These are phyloP conservation scores for Dissostichus mawsoni DNA, from an alignment of 2,113 vertebrate genomes.

Conservation along the genomic window DNA sequence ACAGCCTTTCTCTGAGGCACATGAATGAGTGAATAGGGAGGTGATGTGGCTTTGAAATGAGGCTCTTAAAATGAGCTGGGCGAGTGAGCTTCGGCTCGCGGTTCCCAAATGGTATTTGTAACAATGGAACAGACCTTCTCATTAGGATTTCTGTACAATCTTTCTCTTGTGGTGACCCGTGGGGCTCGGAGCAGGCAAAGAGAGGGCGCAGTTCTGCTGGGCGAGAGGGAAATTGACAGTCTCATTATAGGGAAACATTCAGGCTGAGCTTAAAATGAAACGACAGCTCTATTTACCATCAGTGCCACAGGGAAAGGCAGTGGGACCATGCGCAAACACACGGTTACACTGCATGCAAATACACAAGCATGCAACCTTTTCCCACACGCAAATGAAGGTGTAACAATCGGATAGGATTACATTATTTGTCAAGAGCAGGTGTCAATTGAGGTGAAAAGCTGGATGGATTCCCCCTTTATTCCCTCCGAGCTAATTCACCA, in stretches of 20 bases:
- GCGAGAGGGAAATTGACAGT: conserved; percentile 58
- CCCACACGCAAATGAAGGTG: neutral
- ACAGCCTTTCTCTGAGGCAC: conserved; percentile 13
- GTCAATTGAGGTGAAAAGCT: conserved; percentile 38
- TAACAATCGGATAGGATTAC: conserved; percentile 38
- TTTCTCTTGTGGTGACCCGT: conserved; percentile 39
- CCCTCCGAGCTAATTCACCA: conserved; percentile 32
- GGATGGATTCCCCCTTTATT: conserved; percentile 46
- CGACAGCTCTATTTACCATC: conserved; percentile 71
- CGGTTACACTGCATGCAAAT: neutral
- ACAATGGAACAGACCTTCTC: conserved; percentile 58
- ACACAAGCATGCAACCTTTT: conserved; percentile 9
- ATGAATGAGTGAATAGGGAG: conserved; percentile 35
- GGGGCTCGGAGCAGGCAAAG: conserved; percentile 21
- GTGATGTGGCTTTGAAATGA: conserved; percentile 40
- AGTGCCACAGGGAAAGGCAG: conserved; percentile 14
- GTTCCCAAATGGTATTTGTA: conserved; percentile 41
- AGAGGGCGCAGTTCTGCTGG: conserved; percentile 22
- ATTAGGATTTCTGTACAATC: conserved; percentile 46
- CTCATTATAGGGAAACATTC: conserved; percentile 69
- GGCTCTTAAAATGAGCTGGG: conserved; percentile 24
- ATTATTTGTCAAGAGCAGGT: conserved; percentile 40
- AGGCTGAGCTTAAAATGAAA: conserved; percentile 65
- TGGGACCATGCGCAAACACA: neutral
- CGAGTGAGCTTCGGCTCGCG: neutral